phyloP scores from a whole-genome alignment of 2,888 invertebrate species.

The Anoplius nigerrimus region DNA sequence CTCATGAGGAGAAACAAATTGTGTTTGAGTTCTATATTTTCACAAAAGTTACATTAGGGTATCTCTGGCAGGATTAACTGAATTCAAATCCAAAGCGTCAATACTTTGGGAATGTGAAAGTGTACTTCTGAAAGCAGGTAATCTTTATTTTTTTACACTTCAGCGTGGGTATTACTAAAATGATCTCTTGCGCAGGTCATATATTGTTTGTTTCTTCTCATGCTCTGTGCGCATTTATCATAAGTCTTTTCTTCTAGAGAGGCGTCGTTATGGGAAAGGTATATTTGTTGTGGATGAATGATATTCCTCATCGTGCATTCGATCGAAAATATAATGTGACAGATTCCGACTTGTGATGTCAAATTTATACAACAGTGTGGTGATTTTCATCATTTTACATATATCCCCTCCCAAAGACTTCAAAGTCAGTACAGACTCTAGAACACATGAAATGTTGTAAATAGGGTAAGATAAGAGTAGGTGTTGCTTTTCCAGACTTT shows the following conservation, averaged over 20 bases:
- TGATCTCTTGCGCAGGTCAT: no score
- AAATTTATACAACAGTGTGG: no score
- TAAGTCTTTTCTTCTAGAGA: conserved; percentile 61
- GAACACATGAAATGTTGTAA: background rate
- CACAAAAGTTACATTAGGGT: conserved; percentile 75
- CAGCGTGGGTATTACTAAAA: background rate
- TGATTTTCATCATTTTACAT: no score
- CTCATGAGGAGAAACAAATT: background rate
- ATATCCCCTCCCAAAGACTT: no score
- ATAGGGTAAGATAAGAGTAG: background rate
- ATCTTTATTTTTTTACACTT: conserved; percentile 53
- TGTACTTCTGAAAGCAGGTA: conserved; percentile 82
- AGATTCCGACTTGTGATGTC: no score
- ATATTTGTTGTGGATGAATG: background rate
- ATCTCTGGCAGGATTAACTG: conserved; percentile 83
- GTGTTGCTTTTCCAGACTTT: background rate
- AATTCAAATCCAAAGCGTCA: conserved; percentile 82
- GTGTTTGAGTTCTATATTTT: conserved; percentile 14
- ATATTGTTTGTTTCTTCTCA: conserved; percentile 12
- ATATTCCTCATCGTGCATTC: no score
- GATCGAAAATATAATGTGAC: no score
- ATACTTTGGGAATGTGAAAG: conserved; percentile 79
- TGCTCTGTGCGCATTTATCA: no score
- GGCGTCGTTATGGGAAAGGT: conserved; percentile 64
- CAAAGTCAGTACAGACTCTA: no score